phyloP scores from a whole-genome alignment of 1,140 invertebrate species.

The Calosoma granatense region DNA sequence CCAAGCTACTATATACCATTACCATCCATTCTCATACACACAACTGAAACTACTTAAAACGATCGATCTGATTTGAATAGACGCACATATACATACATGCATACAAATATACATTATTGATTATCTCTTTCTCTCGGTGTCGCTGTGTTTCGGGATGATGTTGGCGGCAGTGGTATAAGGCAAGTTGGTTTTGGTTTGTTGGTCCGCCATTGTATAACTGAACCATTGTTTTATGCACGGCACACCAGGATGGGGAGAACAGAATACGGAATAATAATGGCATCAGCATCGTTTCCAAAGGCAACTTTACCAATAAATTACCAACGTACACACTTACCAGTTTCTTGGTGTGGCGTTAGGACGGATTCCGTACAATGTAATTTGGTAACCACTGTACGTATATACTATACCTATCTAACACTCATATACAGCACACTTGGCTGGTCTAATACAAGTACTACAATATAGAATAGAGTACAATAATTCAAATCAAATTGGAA shows the following conservation, averaged over 20 bases:
- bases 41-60: background rate
- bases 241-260: background rate
- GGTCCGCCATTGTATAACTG: no score
- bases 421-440: no score
- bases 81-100: background rate
- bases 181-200: no score
- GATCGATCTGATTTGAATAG: slow-evolving; percentile 9
- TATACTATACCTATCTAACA: no score
- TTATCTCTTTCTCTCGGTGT: no score
- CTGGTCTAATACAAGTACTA: no score
- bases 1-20: no score
- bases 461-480: no score
- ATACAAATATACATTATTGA: slow-evolving; percentile 7
- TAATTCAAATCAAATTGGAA: background rate
- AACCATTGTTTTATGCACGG: background rate
- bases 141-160: background rate
- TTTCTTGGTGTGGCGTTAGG: slow-evolving; percentile 3
- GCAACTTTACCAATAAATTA: slow-evolving; percentile 3
- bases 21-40: no score
- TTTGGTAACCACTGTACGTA: no score
- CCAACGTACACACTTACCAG: background rate
- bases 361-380: no score
- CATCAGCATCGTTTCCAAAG: background rate
- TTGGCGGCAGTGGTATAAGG: background rate
- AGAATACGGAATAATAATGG: slow-evolving; percentile 3